Percentiles rank a stretch among this genome's conserved stretches.
Evolutionary conservation across 2,888 invertebrate genomes (phyloP).

Genomic region (Isoperla grammatica): DNA sequence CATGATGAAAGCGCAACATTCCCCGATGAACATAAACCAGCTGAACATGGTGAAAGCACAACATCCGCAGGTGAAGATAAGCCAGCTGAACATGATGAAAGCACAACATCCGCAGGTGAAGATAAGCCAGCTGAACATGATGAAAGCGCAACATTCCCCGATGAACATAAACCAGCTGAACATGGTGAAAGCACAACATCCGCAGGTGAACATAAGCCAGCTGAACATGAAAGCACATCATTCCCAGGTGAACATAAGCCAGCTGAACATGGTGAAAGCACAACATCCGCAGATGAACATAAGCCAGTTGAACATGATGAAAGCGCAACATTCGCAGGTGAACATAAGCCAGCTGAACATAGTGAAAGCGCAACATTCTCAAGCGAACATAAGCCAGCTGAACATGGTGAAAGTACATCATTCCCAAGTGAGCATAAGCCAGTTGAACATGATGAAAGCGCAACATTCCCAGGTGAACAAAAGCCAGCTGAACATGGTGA

Average conservation of each 20-base stretch:
- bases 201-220: conserved; percentile 8
- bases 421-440: background rate
- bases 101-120: conserved; percentile 17
- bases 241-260: conserved; percentile 23
- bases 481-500: no score
- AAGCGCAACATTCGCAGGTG: background rate
- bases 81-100: conserved; percentile 13
- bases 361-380: conserved; percentile 28
- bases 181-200: conserved; percentile 9
- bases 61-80: conserved; percentile 20
- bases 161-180: conserved; percentile 18
- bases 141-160: background rate
- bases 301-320: background rate
- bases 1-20: conserved; percentile 24
- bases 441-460: background rate
- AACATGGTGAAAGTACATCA: conserved; percentile 22
- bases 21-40: conserved; percentile 31
- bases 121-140: background rate
- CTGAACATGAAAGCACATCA: no score
- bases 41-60: conserved; percentile 29
- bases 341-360: background rate
- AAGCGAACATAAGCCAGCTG: conserved; percentile 27
- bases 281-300: background rate
- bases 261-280: conserved; percentile 15
- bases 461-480: background rate